Conservation (phyloP, 2,888 invertebrate species). For the Dysmachus trigonus region DNA sequence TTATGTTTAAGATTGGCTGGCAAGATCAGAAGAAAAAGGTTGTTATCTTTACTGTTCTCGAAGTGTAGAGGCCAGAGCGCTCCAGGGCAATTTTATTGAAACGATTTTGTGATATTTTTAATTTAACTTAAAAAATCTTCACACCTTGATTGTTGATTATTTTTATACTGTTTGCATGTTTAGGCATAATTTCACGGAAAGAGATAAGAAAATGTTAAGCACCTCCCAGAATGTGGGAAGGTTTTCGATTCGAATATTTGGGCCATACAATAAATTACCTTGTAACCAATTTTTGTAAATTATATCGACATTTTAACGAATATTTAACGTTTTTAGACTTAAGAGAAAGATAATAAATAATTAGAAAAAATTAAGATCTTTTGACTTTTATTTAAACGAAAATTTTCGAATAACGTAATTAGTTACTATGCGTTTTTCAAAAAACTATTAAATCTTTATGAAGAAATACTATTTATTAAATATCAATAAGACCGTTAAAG, state of each 20-base stretch:
- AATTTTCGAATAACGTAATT: no score
- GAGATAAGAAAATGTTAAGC: no score
- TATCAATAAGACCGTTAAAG: no score
- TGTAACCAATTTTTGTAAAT: neutral
- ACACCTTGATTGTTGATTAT: conserved; percentile 26
- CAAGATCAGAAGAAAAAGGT: neutral
- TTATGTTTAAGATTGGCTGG: conserved; percentile 56
- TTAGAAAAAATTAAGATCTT: neutral
- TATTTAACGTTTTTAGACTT: neutral
- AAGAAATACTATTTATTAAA: no score
- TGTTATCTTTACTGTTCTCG: neutral
- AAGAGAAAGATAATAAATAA: neutral
- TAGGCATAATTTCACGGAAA: neutral
- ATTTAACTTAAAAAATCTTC: conserved; percentile 18
- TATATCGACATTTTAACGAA: neutral
- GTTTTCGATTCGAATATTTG: neutral
- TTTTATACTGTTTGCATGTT: conserved; percentile 26
- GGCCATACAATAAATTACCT: neutral
- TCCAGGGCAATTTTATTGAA: neutral
- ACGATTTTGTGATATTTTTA: conserved; percentile 42
- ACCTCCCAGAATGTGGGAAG: neutral
- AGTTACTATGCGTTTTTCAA: no score
- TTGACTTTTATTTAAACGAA: neutral
- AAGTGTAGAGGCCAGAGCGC: neutral
- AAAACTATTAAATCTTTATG: no score